Conservation (phyloP, 1,140 invertebrate genomes). For the Trinorchestia longiramus region DNA sequence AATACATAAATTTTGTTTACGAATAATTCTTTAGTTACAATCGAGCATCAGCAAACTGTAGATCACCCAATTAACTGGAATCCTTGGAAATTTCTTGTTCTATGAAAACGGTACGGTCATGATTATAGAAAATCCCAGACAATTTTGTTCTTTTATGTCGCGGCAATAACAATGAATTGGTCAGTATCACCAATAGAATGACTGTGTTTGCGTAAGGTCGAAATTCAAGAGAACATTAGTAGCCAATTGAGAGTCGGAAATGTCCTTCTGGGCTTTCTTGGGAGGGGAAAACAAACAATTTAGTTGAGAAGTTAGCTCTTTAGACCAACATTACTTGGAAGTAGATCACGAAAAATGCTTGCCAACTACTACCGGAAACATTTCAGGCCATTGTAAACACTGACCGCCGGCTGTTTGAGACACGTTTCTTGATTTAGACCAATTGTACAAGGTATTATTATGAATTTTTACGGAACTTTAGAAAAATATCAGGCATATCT, state of each 20-base stretch:
- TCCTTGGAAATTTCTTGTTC: background rate
- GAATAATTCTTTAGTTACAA: background rate
- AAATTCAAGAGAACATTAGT: constrained; percentile 41
- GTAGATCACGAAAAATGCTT: constrained; percentile 35
- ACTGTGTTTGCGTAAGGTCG: constrained; percentile 38
- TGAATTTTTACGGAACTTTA: background rate
- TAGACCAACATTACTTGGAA: constrained; percentile 15
- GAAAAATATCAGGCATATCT: background rate
- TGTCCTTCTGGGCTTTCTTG: background rate
- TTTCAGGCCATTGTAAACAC: constrained; percentile 29
- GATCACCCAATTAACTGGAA: background rate
- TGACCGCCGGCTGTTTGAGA: background rate
- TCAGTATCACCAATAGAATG: constrained; percentile 2
- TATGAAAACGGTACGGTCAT: background rate
- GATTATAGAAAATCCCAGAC: background rate
- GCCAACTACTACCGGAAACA: constrained; percentile 25
- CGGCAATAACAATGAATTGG: constrained; percentile 38
- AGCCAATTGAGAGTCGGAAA: constrained; percentile 55
- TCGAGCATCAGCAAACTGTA: background rate
- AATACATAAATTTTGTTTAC: background rate
- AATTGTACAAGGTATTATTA: background rate
- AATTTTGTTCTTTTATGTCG: background rate
- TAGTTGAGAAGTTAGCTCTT: constrained; percentile 47
- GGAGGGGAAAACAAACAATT: constrained; percentile 43
- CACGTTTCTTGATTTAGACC: background rate